Evolutionary conservation across 2,888 invertebrate species (phyloP), one percentile per base, ranked within the genome.

Genomic region (Cephus sareptanus): DNA sequence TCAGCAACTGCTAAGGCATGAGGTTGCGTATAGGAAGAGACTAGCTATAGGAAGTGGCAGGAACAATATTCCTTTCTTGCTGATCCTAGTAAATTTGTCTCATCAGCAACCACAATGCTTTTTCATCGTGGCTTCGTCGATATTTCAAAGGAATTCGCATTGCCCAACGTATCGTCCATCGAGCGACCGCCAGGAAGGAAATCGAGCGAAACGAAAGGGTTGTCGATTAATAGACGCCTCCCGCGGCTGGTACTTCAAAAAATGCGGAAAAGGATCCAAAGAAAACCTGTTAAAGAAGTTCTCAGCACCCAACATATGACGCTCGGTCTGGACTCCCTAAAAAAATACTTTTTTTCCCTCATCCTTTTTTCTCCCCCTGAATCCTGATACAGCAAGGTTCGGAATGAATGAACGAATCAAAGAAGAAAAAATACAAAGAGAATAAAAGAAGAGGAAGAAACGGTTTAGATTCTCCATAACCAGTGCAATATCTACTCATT

Each of bases 401-500:
- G 71, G 4, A 40, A 40, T 40, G 40, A 40, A 40, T 23, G 40
- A 40, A 15, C 40, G 23, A 40, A 40, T 40, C 40, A 40, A 40
- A 40, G 40, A 23, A 40, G 15, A 40, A 40, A 13, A 37, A 56
- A 71, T 74, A 75, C 71, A 34, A 76, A 69, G n/a, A 68, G 77
- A 77, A 34, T 23, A 40, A 23, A 40, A 15, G 15, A 6, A 23
- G 23, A 40, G 23, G 40, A 40, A 40, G 40, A 40, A 23, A 23
- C 40, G 40, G 23, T 40, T 40, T 40, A 40, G 40, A 40, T 40
- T 40, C 40, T 40, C 23, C 15, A 40, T 23, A 40, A 23, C 6
- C 1, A 75, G 71, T 40, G 35, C 74, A 15, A 30, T 71, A 78
- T 74, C 76, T 75, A 81, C 76, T 79, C 40, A n/a, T 35, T 23